Conservation (phyloP, 2,113 vertebrate genomes). For the Typhlomys cinereus region DNA sequence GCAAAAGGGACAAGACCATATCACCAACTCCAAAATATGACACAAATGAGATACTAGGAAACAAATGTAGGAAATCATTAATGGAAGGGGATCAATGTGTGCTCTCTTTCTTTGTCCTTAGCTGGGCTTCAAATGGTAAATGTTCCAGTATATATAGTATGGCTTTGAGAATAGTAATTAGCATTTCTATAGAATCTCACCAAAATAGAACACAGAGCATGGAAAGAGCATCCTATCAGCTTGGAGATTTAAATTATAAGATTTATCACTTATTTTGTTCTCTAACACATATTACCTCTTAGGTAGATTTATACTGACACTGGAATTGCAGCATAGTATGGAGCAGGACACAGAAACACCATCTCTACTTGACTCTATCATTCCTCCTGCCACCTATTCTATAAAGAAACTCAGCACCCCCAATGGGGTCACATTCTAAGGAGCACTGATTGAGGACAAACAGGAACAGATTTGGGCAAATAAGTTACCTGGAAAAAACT, state of each 20-base stretch:
- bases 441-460: constrained; percentile 1
- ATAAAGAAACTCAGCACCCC: neutral
- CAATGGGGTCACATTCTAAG: neutral
- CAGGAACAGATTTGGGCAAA: neutral
- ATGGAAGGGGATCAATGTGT: neutral
- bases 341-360: neutral
- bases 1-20: neutral
- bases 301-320: neutral
- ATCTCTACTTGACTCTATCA: neutral
- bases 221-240: neutral
- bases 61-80: neutral
- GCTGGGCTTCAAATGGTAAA: neutral
- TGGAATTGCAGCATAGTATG: neutral
- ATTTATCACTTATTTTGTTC: neutral
- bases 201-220: neutral
- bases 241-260: neutral
- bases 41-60: neutral
- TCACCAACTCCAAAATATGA: neutral
- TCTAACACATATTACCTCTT: neutral
- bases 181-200: neutral
- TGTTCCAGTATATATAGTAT: neutral
- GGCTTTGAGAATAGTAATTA: neutral
- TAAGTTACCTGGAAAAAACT: constrained; percentile 14
- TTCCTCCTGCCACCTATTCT: neutral
- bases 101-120: neutral